phyloP scores from a whole-genome alignment of 2,888 invertebrate genomes.

The Platycheirus albimanus region DNA sequence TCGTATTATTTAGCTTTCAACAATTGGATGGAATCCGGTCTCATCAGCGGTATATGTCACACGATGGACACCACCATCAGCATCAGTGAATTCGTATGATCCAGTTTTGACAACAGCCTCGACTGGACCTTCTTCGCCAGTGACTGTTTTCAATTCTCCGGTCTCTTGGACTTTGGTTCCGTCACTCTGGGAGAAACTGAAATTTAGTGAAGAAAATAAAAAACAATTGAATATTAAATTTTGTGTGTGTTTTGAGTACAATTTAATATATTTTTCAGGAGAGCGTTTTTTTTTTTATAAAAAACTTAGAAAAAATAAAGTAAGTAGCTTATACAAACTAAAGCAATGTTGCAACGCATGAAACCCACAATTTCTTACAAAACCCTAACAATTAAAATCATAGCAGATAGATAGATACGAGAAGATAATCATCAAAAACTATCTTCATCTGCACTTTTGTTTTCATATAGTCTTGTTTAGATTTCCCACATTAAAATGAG shows the following conservation, averaged over 20 bases:
- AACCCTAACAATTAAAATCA: neutral
- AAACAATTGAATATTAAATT: neutral
- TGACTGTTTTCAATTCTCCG: constrained; percentile 75
- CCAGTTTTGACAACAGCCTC: constrained; percentile 77
- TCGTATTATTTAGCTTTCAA: constrained; percentile 71
- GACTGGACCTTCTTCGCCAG: constrained; percentile 75
- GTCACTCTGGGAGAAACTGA: constrained; percentile 75
- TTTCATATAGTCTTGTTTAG: neutral
- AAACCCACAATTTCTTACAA: too few relatives aligned
- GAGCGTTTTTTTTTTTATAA: too few relatives aligned
- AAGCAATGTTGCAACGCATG: too few relatives aligned
- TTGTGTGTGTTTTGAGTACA: too few relatives aligned
- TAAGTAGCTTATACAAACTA: too few relatives aligned
- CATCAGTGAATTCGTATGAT: constrained; percentile 76
- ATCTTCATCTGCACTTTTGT: neutral
- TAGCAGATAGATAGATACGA: too few relatives aligned
- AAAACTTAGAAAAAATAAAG: too few relatives aligned
- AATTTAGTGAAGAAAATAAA: constrained; percentile 11
- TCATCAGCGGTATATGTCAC: constrained; percentile 78
- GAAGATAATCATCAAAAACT: constrained; percentile 18
- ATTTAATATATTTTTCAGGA: too few relatives aligned
- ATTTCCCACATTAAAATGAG: neutral
- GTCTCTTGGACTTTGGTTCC: constrained; percentile 76
- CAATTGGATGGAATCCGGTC: constrained; percentile 76
- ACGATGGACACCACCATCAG: constrained; percentile 76